These are phyloP conservation scores for Pyralis farinalis DNA, from an alignment of 2,888 invertebrate species.

Conservation along the genomic window DNA sequence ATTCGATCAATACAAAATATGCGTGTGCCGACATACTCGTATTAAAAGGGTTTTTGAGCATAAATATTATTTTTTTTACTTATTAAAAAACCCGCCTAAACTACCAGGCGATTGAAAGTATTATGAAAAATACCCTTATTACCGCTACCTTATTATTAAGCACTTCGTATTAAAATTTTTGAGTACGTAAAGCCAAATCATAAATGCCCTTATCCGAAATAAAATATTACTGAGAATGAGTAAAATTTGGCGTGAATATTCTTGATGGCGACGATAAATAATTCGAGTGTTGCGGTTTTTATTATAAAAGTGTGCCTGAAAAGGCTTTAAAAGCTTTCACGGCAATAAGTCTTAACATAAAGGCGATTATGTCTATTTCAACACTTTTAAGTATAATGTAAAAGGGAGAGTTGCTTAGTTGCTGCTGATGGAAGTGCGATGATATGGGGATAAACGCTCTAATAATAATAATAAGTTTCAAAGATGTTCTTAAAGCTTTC, in stretches of 20 bases:
- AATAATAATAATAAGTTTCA: not conserved
- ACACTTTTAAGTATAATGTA: constrained; percentile 51
- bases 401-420: constrained; percentile 15
- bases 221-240: constrained; percentile 36
- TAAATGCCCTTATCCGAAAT: constrained; percentile 16
- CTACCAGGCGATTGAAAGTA: too few species aligned
- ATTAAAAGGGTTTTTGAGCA: too few species aligned
- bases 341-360: constrained; percentile 63
- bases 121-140: too few species aligned
- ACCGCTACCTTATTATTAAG: not conserved
- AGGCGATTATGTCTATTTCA: constrained; percentile 61
- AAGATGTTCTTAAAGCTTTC: too few species aligned
- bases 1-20: too few species aligned
- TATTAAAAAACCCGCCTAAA: too few species aligned
- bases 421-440: constrained; percentile 1
- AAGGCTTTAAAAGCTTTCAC: constrained; percentile 60
- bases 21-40: too few species aligned
- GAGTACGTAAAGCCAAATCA: constrained; percentile 6
- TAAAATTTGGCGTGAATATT: constrained; percentile 45
- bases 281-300: constrained; percentile 59
- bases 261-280: constrained; percentile 63
- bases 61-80: too few species aligned
- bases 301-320: constrained; percentile 52
- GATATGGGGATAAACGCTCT: not conserved
- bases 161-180: constrained; percentile 2